Evolutionary conservation across 2,888 invertebrate genomes (phyloP), one percentile per base, ranked within the genome.

Genomic region (Gerris lacustris): DNA sequence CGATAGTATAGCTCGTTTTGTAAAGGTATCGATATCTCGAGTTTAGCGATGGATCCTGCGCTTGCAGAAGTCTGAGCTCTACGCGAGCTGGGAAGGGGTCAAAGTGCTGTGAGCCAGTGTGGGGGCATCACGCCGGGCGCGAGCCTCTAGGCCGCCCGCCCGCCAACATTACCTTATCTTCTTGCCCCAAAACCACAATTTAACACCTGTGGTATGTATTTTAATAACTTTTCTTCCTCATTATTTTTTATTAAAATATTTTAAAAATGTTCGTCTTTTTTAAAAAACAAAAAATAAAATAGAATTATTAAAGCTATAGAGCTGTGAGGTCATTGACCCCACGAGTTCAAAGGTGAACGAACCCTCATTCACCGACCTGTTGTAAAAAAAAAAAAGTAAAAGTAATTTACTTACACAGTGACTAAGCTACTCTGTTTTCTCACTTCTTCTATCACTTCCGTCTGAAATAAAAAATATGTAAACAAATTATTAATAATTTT

Each of bases 341-440:
- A n/a, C 31, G 55, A 55, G 55, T 55, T 55, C 11, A 55, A 55
- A 55, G 55, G 55, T 55, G 55, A 55, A 55, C 15, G 55, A 55
- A 1, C 55, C 15, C 15, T 5, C 5, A 55, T 31, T 31, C 31
- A 31, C 31, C 31, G 55, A 55, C 55, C 55, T 55, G 55, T 55
- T 55, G 55, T 55, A 55, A 31, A 31, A 2, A 4, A 31, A 2
- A 4, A 31, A 31, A 31, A 31, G 31, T 31, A 31, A 31, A 31
- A 31, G 31, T 31, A 31, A 31, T 31, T 31, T 1, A 31, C 84
- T 83, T 79, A 86, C 85, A 86, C 83, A 6, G 85, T 86, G 69
- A 86, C 81, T 70, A 84, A 74, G 72, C 85, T 85, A 74, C 81
- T 81, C 77, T 86, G 85, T 72, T 55, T 55, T 55, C 55, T 9